Evolutionary conservation across 2,113 vertebrate species (phyloP).

Genomic region (Corvus cornix): DNA sequence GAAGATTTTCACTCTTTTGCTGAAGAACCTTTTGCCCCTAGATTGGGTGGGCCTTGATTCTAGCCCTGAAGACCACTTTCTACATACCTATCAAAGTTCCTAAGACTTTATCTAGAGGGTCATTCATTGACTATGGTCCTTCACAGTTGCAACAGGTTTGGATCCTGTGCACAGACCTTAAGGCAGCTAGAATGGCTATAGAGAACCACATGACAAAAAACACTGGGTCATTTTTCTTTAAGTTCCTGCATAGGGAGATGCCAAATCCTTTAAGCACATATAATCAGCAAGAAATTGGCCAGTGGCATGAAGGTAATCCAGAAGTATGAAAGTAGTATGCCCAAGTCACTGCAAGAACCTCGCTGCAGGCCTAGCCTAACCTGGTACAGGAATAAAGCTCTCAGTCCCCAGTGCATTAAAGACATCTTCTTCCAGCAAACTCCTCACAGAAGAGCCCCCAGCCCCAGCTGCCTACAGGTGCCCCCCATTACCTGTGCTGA

Average conservation of each 20-base stretch:
- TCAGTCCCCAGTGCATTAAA: background rate
- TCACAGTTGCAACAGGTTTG: background rate
- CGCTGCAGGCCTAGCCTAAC: accelerated
- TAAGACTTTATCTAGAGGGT: background rate
- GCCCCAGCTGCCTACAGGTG: background rate
- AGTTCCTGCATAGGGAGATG: background rate
- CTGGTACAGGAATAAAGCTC: background rate
- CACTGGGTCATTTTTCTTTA: background rate
- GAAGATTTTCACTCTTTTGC: background rate
- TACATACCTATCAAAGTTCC: background rate
- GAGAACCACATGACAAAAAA: background rate
- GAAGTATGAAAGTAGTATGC: background rate
- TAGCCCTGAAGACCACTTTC: background rate
- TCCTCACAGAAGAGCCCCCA: background rate
- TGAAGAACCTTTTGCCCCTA: background rate
- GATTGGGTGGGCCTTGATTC: background rate
- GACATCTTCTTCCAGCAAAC: background rate
- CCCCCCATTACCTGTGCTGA: background rate
- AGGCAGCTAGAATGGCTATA: background rate
- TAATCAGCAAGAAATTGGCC: background rate
- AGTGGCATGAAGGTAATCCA: background rate
- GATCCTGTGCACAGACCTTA: background rate
- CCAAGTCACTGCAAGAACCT: background rate
- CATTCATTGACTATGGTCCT: background rate
- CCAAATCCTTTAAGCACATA: background rate